Evolutionary conservation across 2,113 vertebrate species (phyloP).

Genomic region (Xenopus tropicalis): DNA sequence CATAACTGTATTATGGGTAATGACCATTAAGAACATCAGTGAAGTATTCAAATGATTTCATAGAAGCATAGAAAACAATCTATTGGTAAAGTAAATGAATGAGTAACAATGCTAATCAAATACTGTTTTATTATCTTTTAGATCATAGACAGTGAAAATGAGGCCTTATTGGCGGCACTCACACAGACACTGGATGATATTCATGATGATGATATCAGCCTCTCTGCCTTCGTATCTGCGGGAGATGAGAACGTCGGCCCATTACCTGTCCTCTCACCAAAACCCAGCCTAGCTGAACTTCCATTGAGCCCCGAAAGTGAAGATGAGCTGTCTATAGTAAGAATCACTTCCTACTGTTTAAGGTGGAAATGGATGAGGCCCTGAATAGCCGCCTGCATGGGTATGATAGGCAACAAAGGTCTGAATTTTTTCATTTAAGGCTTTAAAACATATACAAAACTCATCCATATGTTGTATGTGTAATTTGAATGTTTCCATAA

Average conservation of each 20-base stretch:
- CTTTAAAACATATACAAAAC: constrained; percentile 43
- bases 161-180: constrained; percentile 89
- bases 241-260: constrained; percentile 73
- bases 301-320: constrained; percentile 75
- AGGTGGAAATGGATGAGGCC: constrained; percentile 70
- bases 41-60: too few relatives aligned
- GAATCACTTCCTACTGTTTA: constrained; percentile 73
- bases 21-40: too few relatives aligned
- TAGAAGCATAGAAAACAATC: too few relatives aligned
- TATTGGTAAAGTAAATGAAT: too few relatives aligned
- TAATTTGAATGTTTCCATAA: constrained; percentile 21
- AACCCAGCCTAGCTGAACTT: constrained; percentile 58
- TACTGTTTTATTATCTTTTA: constrained; percentile 54
- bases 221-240: constrained; percentile 84
- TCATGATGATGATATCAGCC: constrained; percentile 81
- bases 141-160: constrained; percentile 88
- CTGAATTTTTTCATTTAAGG: constrained; percentile 83
- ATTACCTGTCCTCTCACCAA: constrained; percentile 65
- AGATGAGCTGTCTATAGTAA: constrained; percentile 93
- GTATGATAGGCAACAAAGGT: constrained; percentile 78
- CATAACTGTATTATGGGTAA: too few relatives aligned
- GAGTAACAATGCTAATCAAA: too few relatives aligned
- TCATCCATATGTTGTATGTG: constrained; percentile 42
- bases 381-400: constrained; percentile 70
- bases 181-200: constrained; percentile 93